Conservation (phyloP, 2,113 vertebrate species). For the Oostethus manadensis region DNA sequence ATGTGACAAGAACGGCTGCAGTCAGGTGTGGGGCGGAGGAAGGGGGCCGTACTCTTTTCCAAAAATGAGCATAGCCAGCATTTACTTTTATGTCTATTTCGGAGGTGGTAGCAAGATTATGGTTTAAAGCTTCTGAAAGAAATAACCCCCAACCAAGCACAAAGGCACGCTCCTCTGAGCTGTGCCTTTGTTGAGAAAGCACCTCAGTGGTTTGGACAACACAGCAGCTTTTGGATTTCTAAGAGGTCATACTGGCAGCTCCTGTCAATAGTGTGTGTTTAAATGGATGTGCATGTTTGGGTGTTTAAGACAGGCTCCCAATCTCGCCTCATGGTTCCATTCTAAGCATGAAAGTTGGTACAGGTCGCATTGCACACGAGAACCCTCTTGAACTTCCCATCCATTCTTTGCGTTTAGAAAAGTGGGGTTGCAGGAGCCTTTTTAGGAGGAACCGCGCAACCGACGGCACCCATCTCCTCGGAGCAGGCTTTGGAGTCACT, state of each 20-base stretch:
- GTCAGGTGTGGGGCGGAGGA: constrained; percentile 53
- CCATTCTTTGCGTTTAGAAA: constrained; percentile 14
- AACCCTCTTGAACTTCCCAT: neutral
- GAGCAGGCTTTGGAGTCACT: constrained; percentile 40
- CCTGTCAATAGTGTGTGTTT: neutral
- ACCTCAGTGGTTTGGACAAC: constrained; percentile 18
- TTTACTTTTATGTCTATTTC: no score
- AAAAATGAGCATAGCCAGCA: neutral
- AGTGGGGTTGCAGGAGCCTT: constrained; percentile 23
- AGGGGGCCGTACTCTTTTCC: constrained; percentile 43
- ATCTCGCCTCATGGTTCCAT: neutral
- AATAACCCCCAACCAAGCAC: constrained; percentile 30
- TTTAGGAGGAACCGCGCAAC: constrained; percentile 43
- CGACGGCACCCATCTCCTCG: constrained; percentile 38
- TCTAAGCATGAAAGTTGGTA: neutral
- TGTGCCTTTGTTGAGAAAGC: constrained; percentile 52
- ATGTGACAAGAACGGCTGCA: constrained; percentile 50
- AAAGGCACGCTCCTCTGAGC: constrained; percentile 49
- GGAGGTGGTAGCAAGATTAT: no score
- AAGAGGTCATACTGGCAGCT: constrained; percentile 7
- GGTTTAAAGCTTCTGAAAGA: neutral
- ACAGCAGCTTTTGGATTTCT: constrained; percentile 10
- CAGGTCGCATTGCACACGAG: neutral
- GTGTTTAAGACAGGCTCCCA: neutral
- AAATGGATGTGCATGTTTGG: constrained; percentile 11